These are phyloP conservation scores for Apaloderma vittatum DNA, from an alignment of 2,113 vertebrate species.

Conservation along the genomic window DNA sequence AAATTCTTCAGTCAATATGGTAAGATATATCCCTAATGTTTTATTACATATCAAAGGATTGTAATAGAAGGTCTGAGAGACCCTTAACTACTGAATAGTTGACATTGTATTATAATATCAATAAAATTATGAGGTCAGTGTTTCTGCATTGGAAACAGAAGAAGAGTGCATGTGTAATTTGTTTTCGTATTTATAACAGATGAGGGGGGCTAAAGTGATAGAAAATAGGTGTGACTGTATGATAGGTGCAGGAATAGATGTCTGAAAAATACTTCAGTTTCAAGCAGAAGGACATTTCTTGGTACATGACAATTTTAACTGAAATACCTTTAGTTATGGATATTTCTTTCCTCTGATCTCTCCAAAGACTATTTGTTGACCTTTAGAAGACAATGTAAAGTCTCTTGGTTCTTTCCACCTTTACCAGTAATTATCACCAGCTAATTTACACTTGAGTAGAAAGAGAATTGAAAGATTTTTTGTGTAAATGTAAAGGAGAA, in stretches of 20 bases:
- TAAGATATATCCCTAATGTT: background rate
- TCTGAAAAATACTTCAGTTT: background rate
- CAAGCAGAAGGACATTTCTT: background rate
- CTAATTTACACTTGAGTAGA: background rate
- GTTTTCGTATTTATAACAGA: background rate
- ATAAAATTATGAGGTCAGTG: background rate
- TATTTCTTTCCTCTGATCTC: background rate
- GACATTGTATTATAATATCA: background rate
- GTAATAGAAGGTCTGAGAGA: background rate
- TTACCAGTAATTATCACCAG: background rate
- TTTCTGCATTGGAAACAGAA: background rate
- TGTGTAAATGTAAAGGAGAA: background rate
- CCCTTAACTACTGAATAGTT: background rate
- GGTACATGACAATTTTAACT: background rate
- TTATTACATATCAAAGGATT: background rate
- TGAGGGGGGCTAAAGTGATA: background rate
- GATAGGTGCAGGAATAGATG: background rate
- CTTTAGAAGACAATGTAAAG: background rate
- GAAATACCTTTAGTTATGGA: background rate
- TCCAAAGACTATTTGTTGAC: background rate
- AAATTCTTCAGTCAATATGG: background rate
- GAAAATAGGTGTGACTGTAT: background rate
- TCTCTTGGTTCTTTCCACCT: background rate
- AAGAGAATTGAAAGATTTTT: background rate
- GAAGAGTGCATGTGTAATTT: background rate